Percentiles rank a stretch among this genome's conserved stretches.
phyloP scores from a whole-genome alignment of 2,888 invertebrate genomes.

The Catotricha subobsoleta region DNA sequence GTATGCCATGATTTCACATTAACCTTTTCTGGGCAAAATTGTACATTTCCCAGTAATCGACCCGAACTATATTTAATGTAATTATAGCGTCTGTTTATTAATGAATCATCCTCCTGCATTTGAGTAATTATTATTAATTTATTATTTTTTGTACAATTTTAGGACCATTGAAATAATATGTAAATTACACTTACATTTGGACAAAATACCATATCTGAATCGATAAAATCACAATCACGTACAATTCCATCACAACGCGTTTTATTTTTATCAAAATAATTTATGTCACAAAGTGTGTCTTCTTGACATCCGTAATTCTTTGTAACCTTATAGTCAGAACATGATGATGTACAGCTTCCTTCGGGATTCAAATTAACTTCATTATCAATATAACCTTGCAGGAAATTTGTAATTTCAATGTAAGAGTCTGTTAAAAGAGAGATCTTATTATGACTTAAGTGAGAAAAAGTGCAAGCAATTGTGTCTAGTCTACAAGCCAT shows the following conservation, averaged over 20 bases:
- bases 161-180: neutral
- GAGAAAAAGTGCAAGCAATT: no score
- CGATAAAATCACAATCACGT: constrained; percentile 49
- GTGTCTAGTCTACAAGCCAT: no score
- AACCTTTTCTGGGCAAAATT: neutral
- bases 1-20: constrained; percentile 30
- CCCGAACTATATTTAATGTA: constrained; percentile 11
- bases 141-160: neutral
- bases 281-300: constrained; percentile 38
- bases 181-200: constrained; percentile 36
- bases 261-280: constrained; percentile 28
- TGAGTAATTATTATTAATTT: neutral
- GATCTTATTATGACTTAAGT: no score
- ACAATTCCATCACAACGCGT: constrained; percentile 43
- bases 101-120: neutral
- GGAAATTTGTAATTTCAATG: constrained; percentile 39
- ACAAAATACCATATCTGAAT: constrained; percentile 65
- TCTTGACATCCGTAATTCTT: constrained; percentile 43
- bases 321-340: constrained; percentile 48
- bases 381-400: constrained; percentile 65
- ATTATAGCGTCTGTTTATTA: neutral
- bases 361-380: constrained; percentile 58
- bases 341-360: constrained; percentile 51
- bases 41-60: neutral
- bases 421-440: no score